Conservation (phyloP, 92 coral and sea anemone genomes). For the Pocillopora meandrina region DNA sequence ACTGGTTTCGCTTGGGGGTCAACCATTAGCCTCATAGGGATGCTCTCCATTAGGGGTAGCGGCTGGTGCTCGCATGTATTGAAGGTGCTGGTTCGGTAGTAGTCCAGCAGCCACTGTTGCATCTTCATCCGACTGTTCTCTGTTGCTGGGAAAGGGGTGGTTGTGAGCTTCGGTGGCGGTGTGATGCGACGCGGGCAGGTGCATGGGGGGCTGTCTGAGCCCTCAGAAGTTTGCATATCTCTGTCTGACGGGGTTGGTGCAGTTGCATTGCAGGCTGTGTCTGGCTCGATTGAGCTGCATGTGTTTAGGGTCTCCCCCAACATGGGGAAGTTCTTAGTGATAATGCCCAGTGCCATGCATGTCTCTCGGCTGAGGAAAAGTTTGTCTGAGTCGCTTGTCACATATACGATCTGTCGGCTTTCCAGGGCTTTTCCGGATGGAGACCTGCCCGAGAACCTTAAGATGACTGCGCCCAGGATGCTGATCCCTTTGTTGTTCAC, state of each 20-base stretch:
- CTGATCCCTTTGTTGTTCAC: slow-evolving; percentile 67
- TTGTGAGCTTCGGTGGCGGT: slow-evolving; percentile 55
- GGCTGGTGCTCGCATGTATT: too few species aligned
- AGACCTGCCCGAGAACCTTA: slow-evolving; percentile 60
- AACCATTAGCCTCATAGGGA: too few species aligned
- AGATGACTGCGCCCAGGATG: slow-evolving; percentile 40
- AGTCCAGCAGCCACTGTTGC: too few species aligned
- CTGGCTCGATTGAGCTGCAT: not conserved
- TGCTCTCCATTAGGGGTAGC: too few species aligned
- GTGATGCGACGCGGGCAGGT: slow-evolving; percentile 39
- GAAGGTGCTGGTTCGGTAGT: too few species aligned
- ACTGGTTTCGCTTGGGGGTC: too few species aligned
- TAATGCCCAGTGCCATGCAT: slow-evolving; percentile 53
- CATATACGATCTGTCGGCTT: slow-evolving; percentile 49
- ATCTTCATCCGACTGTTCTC: too few species aligned
- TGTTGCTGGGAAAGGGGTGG: too few species aligned
- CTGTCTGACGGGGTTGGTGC: too few species aligned
- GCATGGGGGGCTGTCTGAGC: not conserved
- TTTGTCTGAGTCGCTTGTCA: slow-evolving; percentile 35
- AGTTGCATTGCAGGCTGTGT: slow-evolving; percentile 33
- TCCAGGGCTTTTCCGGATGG: slow-evolving; percentile 39
- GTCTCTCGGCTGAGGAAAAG: slow-evolving; percentile 52
- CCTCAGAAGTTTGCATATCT: too few species aligned
- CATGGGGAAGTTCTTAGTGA: slow-evolving; percentile 41
- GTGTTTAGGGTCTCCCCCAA: slow-evolving; percentile 44